Evolutionary conservation across 53 echinoderm and acorn worm species (phyloP).

Genomic region (Zoroaster sp.): DNA sequence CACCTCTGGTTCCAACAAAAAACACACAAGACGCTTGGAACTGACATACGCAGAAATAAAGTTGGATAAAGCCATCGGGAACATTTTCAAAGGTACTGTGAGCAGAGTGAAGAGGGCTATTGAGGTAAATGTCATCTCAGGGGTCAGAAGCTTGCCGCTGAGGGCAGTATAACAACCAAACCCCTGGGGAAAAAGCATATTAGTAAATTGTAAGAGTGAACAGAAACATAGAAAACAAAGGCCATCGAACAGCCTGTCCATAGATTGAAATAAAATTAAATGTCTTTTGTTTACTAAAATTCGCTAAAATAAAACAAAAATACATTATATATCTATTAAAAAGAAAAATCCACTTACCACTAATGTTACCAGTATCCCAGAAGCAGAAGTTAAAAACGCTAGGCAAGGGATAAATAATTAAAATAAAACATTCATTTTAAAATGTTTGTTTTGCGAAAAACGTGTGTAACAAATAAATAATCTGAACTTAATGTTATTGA

Average conservation of each 20-base stretch:
- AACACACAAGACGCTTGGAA: constrained; percentile 68
- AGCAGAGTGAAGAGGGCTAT: constrained; percentile 87
- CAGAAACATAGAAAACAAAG: background rate
- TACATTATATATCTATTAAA: no score
- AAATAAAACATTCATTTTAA: no score
- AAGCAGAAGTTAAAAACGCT: no score
- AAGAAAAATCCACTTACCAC: no score
- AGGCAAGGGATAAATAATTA: no score
- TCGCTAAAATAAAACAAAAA: no score
- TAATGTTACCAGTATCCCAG: no score
- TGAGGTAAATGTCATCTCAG: constrained; percentile 87
- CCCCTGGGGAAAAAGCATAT: constrained; percentile 43
- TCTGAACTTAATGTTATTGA: no score
- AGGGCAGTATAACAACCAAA: constrained; percentile 74
- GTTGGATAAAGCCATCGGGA: constrained; percentile 73
- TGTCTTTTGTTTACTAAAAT: background rate
- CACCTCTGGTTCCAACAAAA: constrained; percentile 80
- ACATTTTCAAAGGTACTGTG: constrained; percentile 69
- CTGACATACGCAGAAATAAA: constrained; percentile 80
- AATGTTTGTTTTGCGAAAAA: no score
- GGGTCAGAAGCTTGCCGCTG: constrained; percentile 70
- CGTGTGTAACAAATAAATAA: no score
- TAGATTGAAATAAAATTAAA: no score
- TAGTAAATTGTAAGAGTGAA: background rate
- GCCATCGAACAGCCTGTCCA: background rate